These are phyloP conservation scores for Myodes glareolus DNA, from an alignment of 2,113 vertebrate species.

Conservation along the genomic window DNA sequence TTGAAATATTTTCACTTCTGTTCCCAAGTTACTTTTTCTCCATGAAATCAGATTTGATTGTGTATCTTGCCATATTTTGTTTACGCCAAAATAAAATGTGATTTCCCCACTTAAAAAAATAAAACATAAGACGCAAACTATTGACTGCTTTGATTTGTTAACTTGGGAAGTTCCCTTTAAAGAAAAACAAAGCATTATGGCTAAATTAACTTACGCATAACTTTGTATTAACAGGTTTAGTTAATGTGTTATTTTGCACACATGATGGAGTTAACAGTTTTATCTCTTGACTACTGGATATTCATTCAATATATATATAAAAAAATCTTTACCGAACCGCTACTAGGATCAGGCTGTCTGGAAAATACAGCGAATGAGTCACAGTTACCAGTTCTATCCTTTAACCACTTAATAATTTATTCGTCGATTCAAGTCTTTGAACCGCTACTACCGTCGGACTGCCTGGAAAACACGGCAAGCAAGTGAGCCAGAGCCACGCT, in stretches of 20 bases:
- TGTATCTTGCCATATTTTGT: conserved; percentile 40
- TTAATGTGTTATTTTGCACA: not conserved
- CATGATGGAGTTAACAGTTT: not conserved
- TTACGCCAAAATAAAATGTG: conserved; percentile 11
- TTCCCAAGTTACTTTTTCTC: not conserved
- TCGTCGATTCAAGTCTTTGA: not conserved
- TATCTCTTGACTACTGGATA: not conserved
- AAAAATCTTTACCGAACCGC: not conserved
- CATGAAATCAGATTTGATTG: not conserved
- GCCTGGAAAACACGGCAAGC: not conserved
- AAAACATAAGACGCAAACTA: not conserved
- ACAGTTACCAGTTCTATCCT: not conserved
- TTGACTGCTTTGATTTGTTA: not conserved
- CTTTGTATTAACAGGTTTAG: not conserved
- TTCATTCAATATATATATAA: not conserved
- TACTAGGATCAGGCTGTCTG: not conserved
- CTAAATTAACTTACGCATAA: not conserved
- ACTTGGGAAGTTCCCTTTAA: not conserved
- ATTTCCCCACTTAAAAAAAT: not conserved
- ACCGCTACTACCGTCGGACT: not conserved
- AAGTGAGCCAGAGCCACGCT: not conserved
- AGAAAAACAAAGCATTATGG: not conserved
- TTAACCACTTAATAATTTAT: not conserved
- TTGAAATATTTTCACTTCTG: conserved; percentile 39
- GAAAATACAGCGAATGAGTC: not conserved